phyloP scores from a whole-genome alignment of 2,113 vertebrate genomes.

The Pachypanchax playfairii region DNA sequence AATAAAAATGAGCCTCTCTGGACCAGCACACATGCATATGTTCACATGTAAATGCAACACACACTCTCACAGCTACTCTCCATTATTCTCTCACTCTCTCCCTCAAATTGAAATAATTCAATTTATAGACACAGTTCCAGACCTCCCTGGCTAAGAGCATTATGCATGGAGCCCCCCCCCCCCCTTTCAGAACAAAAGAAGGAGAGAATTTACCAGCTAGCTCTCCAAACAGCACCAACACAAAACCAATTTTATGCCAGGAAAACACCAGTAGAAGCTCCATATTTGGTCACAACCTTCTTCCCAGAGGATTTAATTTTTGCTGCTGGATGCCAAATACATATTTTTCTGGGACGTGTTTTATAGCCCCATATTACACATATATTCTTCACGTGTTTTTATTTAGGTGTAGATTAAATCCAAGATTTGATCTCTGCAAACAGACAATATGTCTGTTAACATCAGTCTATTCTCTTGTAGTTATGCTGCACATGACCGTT shows the following conservation, averaged over 20 bases:
- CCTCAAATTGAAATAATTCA: slow-evolving; percentile 81
- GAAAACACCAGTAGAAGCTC: slow-evolving; percentile 74
- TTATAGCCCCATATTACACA: slow-evolving; percentile 15
- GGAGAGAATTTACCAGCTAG: slow-evolving; percentile 79
- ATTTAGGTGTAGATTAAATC: neutral
- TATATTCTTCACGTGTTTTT: slow-evolving; percentile 5
- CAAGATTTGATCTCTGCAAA: neutral
- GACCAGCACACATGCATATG: slow-evolving; percentile 63
- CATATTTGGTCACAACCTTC: slow-evolving; percentile 72
- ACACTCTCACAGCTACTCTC: slow-evolving; percentile 58
- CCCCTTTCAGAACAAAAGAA: slow-evolving; percentile 71
- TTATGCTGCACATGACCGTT: neutral
- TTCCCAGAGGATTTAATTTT: slow-evolving; percentile 61
- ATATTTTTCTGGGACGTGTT: slow-evolving; percentile 69
- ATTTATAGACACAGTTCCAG: slow-evolving; percentile 79
- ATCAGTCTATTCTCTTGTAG: neutral
- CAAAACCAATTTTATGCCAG: slow-evolving; percentile 83
- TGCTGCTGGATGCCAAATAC: slow-evolving; percentile 64
- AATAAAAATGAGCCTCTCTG: slow-evolving; percentile 83
- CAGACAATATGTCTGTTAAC: neutral
- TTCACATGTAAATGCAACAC: slow-evolving; percentile 69
- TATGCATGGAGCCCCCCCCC: slow-evolving; percentile 70
- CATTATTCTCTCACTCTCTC: slow-evolving; percentile 71
- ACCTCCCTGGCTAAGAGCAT: slow-evolving; percentile 77
- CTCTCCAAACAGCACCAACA: slow-evolving; percentile 83